These are phyloP conservation scores for Darevskia nairensis DNA, from an alignment of 2,797 vertebrate genomes.

Conservation along the genomic window DNA sequence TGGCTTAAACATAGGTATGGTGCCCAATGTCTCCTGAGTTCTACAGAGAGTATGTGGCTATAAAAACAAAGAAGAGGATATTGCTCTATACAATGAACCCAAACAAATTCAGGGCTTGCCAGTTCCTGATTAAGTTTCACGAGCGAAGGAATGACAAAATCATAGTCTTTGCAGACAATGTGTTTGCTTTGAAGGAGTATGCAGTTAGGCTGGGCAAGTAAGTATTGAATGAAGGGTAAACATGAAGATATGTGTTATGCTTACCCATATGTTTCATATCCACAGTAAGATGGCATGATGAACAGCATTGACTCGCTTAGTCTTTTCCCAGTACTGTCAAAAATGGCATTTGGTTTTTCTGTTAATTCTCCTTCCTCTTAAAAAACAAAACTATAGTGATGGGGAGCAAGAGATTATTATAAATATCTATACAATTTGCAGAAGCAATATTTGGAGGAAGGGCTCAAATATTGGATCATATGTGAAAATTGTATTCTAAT, in stretches of 20 bases:
- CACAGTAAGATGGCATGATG: too few species aligned
- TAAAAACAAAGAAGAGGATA: conserved; percentile 97
- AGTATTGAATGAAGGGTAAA: conserved; percentile 35
- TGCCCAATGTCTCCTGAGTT: conserved; percentile 99
- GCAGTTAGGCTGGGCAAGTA: conserved; percentile 96
- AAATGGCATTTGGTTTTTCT: not conserved
- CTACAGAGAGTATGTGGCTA: conserved; percentile 96
- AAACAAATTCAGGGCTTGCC: conserved; percentile 97
- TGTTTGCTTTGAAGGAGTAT: conserved; percentile 97
- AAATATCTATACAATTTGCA: not conserved
- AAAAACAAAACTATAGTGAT: not conserved
- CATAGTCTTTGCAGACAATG: conserved; percentile 98
- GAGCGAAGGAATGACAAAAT: conserved; percentile 99
- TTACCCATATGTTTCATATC: not conserved
- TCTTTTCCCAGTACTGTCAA: not conserved
- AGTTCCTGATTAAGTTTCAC: conserved; percentile 97
- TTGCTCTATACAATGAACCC: conserved; percentile 98
- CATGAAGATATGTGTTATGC: not conserved
- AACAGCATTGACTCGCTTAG: not conserved
- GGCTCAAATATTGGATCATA: not conserved
- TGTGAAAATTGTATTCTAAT: not conserved
- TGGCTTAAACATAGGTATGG: conserved; percentile 87
- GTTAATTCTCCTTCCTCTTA: not conserved
- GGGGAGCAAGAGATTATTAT: not conserved
- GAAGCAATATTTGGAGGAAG: not conserved